Conservation (phyloP, 1,140 invertebrate genomes). For the Meteorus sp. region DNA sequence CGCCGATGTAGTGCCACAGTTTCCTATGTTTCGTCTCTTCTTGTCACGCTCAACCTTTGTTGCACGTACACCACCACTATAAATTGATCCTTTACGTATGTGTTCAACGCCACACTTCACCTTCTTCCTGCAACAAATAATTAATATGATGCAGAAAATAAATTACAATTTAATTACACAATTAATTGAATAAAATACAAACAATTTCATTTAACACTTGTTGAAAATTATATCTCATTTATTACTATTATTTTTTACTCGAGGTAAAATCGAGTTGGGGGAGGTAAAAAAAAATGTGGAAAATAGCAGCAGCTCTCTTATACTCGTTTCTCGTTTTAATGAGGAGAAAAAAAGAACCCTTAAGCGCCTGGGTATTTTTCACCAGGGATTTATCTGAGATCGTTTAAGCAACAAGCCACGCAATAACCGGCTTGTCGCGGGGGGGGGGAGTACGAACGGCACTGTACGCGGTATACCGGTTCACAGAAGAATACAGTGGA, state of each 20-base stretch:
- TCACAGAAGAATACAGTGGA: neutral
- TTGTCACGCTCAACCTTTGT: slow-evolving; percentile 16
- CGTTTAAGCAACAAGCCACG: slow-evolving; percentile 29
- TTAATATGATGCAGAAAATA: neutral
- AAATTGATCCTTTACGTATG: slow-evolving; percentile 4
- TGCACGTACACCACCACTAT: neutral
- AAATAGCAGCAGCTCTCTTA: too few relatives aligned
- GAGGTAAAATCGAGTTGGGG: too few relatives aligned
- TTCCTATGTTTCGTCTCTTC: slow-evolving; percentile 32
- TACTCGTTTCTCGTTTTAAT: slow-evolving; percentile 6
- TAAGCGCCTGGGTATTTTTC: slow-evolving; percentile 21
- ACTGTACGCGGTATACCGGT: neutral
- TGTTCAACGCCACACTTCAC: slow-evolving; percentile 7
- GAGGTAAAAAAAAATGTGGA: too few relatives aligned
- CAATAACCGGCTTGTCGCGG: slow-evolving; percentile 25
- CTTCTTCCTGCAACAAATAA: slow-evolving; percentile 22
- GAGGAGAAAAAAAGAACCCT: slow-evolving; percentile 8
- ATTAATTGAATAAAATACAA: neutral
- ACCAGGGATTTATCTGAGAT: slow-evolving; percentile 25
- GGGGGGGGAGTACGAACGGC: neutral
- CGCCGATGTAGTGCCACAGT: slow-evolving; percentile 39
- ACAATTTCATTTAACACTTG: neutral
- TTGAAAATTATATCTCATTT: too few relatives aligned
- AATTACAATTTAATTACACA: neutral
- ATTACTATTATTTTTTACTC: too few relatives aligned